These are phyloP conservation scores for Gila orcuttii DNA, from an alignment of 2,113 vertebrate genomes.

Conservation along the genomic window DNA sequence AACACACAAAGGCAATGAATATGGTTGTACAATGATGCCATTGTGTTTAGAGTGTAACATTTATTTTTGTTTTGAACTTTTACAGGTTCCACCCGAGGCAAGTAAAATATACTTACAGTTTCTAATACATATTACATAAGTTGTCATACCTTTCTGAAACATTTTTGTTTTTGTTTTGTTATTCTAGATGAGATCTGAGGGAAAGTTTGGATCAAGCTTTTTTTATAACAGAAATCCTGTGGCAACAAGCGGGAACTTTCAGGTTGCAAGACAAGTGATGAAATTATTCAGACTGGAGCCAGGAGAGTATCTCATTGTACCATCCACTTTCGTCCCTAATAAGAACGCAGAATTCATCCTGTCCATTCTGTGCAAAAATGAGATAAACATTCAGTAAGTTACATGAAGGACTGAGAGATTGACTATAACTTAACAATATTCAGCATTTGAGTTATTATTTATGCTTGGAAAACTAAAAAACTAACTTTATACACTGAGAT, in stretches of 20 bases:
- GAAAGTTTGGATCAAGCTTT: slow-evolving; percentile 40
- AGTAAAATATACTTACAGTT: slow-evolving; percentile 54
- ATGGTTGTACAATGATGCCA: neutral
- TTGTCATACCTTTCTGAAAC: neutral
- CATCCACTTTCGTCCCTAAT: slow-evolving; percentile 46
- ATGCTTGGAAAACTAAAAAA: too few relatives aligned
- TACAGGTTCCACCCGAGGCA: slow-evolving; percentile 67
- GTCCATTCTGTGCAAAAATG: slow-evolving; percentile 52
- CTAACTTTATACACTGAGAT: neutral
- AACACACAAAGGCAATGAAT: neutral
- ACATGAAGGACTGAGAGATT: neutral
- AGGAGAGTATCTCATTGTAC: slow-evolving; percentile 60
- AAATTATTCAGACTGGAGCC: slow-evolving; percentile 47
- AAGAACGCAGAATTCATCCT: slow-evolving; percentile 51
- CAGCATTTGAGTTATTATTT: neutral
- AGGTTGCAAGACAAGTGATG: slow-evolving; percentile 47
- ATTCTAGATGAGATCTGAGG: slow-evolving; percentile 25
- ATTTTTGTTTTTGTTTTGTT: neutral
- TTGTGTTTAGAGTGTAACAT: neutral
- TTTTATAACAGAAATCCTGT: slow-evolving; percentile 22
- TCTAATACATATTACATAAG: neutral
- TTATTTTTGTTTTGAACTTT: slow-evolving; percentile 40
- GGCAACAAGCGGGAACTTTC: neutral
- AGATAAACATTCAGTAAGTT: slow-evolving; percentile 57
- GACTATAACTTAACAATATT: neutral